phyloP scores from a whole-genome alignment of 2,888 invertebrate genomes.

The Drosophila basisetae region DNA sequence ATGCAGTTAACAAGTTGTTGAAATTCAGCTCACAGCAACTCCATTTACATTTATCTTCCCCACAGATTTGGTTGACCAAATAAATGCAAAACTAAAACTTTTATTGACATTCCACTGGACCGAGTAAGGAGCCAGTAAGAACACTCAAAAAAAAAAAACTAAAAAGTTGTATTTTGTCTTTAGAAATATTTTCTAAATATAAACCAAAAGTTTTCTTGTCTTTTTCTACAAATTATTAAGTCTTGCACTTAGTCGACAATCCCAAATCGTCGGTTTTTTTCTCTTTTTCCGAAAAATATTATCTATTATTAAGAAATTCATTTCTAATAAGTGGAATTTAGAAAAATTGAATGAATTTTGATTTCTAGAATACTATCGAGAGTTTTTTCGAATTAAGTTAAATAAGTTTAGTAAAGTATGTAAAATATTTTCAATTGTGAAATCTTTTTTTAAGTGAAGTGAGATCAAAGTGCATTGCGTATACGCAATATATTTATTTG shows the following conservation, averaged over 20 bases:
- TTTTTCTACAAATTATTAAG: neutral
- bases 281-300: neutral
- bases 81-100: constrained; percentile 54
- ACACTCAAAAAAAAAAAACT: neutral
- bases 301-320: neutral
- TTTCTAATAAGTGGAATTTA: neutral
- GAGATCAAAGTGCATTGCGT: neutral
- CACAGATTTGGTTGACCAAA: constrained; percentile 32
- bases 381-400: neutral
- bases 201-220: neutral
- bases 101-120: constrained; percentile 46
- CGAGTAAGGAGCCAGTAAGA: neutral
- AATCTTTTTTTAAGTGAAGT: neutral
- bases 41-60: constrained; percentile 53
- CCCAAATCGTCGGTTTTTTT: neutral
- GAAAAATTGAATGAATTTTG: neutral
- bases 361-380: neutral
- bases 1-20: constrained; percentile 51
- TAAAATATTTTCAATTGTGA: neutral
- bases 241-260: neutral
- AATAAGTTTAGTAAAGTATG: neutral
- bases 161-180: neutral
- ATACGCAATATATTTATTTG: constrained; percentile 48
- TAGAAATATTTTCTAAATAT: neutral
- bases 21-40: constrained; percentile 51